Conservation (phyloP, 2,797 vertebrate species). For the Xyrichtys novacula region DNA sequence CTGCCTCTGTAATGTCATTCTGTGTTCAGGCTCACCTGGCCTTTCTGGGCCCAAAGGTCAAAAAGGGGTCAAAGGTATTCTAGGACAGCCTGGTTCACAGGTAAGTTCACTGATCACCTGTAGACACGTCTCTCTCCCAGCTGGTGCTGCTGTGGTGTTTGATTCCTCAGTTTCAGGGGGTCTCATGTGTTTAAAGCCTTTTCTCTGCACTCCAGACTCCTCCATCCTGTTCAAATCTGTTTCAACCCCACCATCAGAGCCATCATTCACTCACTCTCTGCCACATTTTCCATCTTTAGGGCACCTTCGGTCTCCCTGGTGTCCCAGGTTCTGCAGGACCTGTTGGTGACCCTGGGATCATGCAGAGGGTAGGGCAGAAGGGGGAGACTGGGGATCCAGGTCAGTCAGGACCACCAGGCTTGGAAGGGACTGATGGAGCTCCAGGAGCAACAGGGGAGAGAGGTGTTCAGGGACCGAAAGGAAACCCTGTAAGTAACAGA, state of each 20-base stretch:
- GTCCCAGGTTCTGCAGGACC: conserved; percentile 49
- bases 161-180: no score
- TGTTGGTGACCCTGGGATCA: conserved; percentile 68
- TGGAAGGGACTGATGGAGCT: conserved; percentile 43
- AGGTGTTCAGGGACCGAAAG: conserved; percentile 71
- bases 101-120: conserved; percentile 46
- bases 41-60: conserved; percentile 59
- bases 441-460: conserved; percentile 59
- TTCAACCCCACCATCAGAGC: not conserved
- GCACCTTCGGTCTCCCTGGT: conserved; percentile 66
- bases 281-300: conserved; percentile 54
- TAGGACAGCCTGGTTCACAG: conserved; percentile 65
- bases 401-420: conserved; percentile 41
- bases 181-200: no score
- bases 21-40: conserved; percentile 62
- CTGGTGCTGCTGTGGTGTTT: not conserved
- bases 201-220: no score
- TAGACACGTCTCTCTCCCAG: no score
- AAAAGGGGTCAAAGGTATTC: conserved; percentile 57
- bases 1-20: conserved; percentile 10
- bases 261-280: not conserved
- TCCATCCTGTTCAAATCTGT: not conserved
- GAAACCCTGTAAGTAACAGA: conserved; percentile 67
- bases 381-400: conserved; percentile 65
- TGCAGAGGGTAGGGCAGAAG: conserved; percentile 54